These are phyloP conservation scores for Micrastur ruficollis DNA, from an alignment of 2,797 vertebrate species.

Conservation along the genomic window DNA sequence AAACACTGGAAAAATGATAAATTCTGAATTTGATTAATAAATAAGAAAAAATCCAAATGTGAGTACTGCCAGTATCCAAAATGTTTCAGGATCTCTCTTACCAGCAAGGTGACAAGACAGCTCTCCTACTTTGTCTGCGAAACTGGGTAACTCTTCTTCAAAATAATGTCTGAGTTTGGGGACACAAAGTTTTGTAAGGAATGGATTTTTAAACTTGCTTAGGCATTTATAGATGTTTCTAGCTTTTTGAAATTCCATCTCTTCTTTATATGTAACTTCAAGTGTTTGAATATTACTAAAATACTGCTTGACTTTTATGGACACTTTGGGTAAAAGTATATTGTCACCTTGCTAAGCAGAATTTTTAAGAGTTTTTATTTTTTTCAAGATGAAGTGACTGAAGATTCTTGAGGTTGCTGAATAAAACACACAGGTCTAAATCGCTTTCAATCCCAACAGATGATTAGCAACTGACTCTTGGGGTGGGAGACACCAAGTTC, in stretches of 20 bases:
- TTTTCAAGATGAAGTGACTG: neutral
- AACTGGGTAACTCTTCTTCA: neutral
- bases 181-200: neutral
- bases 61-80: neutral
- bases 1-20: neutral
- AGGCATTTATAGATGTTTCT: neutral
- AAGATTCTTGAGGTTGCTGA: neutral
- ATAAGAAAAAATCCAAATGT: neutral
- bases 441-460: neutral
- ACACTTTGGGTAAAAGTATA: neutral
- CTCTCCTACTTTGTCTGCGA: neutral
- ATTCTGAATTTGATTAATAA: neutral
- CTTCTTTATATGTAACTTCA: neutral
- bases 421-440: neutral
- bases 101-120: neutral
- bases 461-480: neutral
- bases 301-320: neutral
- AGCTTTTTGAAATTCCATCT: neutral
- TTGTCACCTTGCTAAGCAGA: neutral
- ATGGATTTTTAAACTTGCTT: neutral
- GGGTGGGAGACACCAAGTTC: neutral
- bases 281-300: neutral
- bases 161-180: neutral
- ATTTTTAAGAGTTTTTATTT: neutral
- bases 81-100: neutral